Conservation (phyloP, 1,140 invertebrate genomes). For the Bombus waltoni region DNA sequence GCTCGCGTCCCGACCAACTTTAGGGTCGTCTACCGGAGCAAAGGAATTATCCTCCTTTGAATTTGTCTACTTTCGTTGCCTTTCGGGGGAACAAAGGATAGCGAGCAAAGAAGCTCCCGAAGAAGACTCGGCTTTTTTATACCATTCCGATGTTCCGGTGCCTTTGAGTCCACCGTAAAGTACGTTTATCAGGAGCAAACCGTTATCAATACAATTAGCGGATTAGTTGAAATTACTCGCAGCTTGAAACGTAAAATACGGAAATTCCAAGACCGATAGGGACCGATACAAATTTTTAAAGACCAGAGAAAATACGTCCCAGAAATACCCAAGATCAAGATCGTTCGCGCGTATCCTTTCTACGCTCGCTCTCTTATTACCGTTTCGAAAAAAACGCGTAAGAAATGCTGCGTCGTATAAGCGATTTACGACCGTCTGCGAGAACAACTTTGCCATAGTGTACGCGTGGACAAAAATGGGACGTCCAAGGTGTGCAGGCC, state of each 20-base stretch:
- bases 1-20: not conserved
- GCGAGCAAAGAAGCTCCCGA: constrained; percentile 3
- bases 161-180: not conserved
- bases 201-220: not conserved
- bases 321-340: not conserved
- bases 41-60: constrained; percentile 33
- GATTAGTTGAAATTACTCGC: not conserved
- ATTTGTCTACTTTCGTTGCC: constrained; percentile 35
- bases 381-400: too few relatives aligned
- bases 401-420: not conserved
- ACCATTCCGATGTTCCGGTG: not conserved
- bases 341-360: not conserved
- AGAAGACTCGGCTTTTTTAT: not conserved
- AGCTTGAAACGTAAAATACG: not conserved
- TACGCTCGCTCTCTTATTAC: not conserved
- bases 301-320: not conserved
- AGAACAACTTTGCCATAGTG: not conserved
- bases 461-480: not conserved
- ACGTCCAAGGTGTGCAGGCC: not conserved
- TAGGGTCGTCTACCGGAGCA: not conserved
- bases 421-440: constrained; percentile 31
- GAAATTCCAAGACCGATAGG: too few relatives aligned
- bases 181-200: not conserved
- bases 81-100: not conserved
- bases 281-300: fast-evolving